Base-by-base conservation (phyloP, 2,797 vertebrate species). In the Neomorphus geoffroyi region DNA sequence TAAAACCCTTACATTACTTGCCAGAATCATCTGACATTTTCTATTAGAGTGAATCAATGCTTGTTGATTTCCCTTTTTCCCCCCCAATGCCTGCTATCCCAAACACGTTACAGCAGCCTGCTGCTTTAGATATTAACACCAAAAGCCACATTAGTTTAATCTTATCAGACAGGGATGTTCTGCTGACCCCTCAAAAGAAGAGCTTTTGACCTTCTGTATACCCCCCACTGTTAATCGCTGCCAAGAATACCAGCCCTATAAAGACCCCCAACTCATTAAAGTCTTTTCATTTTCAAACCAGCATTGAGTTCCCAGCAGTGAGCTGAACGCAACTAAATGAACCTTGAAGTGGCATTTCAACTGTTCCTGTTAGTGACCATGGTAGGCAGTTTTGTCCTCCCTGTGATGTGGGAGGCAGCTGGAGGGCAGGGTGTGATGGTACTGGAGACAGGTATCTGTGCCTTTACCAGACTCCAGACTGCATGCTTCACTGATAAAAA, bases 71-170 rank as follows among this genome's bases (percentile, higher is more conserved):
- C 89, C 51, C 41, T 46, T 85, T 83, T 75, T 86, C 18, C 28
- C 61, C 37, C 69, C 35, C 93, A 65, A 77, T 69, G 94, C 87
- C 84, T 90, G 88, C 90, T 51, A 96, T 96, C 77, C 81, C 90
- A 97, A 97, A 96, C 73, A 95, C 69, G 96, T 94, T 96, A 96
- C 41, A 95, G 96, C 88, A 97, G 95, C 96, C 96, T 74, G 95
- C 97, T 97, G 97, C 91, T 98, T 97, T 83, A 96, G 96, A 98
- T 96, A 98, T 97, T 97, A 98, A 97, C 97, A 97, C 96, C 92
- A 97, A 97, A 98, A 98, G 97, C 95, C 96, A 97, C 94, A 97
- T 97, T 97, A 98, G 97, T 98, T 98, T 98, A 98, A 98, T 98
- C 97, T 97, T 98, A 98, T 98, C 98, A 98, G 96, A 97, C 84